phyloP scores from a whole-genome alignment of 2,113 vertebrate species.

The Antechinus stuartii region DNA sequence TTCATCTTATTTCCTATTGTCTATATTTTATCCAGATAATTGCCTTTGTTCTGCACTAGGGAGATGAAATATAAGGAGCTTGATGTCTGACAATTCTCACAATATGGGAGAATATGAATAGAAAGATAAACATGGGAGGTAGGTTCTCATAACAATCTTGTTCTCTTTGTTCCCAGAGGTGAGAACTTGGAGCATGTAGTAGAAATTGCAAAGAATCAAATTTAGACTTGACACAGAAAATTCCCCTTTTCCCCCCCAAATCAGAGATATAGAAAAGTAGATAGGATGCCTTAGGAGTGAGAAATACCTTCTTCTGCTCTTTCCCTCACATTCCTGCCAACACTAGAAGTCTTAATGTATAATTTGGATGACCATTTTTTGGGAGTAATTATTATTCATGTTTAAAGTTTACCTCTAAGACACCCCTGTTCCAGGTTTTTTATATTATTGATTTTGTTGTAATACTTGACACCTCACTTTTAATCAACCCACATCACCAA shows the following conservation, averaged over 20 bases:
- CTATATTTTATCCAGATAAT: not conserved
- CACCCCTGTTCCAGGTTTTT: not conserved
- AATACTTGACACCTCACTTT: not conserved
- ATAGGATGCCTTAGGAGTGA: not conserved
- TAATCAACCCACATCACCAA: not conserved
- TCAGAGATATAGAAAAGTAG: not conserved
- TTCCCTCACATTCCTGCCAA: not conserved
- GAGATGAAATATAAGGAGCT: not conserved
- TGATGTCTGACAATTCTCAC: constrained; percentile 7
- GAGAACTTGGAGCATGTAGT: not conserved
- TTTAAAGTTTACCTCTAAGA: not conserved
- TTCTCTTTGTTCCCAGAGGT: not conserved
- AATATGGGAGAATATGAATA: not conserved
- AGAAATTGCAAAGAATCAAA: not conserved
- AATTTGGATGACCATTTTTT: not conserved
- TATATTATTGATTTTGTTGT: not conserved
- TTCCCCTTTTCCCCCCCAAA: not conserved
- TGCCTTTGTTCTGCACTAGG: not conserved
- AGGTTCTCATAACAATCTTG: not conserved
- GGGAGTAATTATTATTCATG: not conserved
- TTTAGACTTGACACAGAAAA: not conserved
- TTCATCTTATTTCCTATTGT: not conserved
- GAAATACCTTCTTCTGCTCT: not conserved
- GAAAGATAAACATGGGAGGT: not conserved
- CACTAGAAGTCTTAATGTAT: not conserved